These are phyloP conservation scores for Trissolcus japonicus DNA, from an alignment of 2,888 invertebrate genomes.

Conservation along the genomic window DNA sequence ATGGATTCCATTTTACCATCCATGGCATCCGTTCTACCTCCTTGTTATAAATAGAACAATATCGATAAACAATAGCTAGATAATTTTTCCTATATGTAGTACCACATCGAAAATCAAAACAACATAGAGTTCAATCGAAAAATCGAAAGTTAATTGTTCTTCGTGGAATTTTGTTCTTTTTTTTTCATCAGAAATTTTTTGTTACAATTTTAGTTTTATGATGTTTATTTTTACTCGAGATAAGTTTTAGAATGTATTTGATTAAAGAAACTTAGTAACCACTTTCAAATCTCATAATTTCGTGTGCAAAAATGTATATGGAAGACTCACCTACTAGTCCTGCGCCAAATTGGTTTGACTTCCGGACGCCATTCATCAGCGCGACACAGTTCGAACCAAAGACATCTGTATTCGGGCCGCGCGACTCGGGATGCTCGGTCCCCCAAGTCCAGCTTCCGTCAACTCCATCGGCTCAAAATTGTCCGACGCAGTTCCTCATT, in stretches of 20 bases:
- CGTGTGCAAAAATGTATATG: background rate
- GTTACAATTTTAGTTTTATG: too few relatives aligned
- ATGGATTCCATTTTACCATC: background rate
- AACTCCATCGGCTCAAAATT: conserved; percentile 33
- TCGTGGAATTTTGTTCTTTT: too few relatives aligned
- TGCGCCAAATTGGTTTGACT: conserved; percentile 47
- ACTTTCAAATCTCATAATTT: too few relatives aligned
- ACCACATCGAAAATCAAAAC: background rate
- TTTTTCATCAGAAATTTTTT: too few relatives aligned
- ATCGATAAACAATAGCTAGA: conserved; percentile 27
- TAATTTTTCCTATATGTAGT: background rate
- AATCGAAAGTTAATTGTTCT: too few relatives aligned
- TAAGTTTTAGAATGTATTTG: too few relatives aligned
- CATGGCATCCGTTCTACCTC: conserved; percentile 8
- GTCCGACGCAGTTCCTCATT: conserved; percentile 22
- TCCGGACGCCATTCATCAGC: conserved; percentile 33
- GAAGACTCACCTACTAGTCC: background rate
- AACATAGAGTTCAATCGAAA: too few relatives aligned
- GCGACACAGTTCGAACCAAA: conserved; percentile 44
- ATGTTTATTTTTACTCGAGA: too few relatives aligned
- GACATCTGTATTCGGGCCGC: conserved; percentile 53
- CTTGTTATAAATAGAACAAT: conserved; percentile 35
- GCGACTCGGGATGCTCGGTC: conserved; percentile 28
- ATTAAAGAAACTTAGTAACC: too few relatives aligned
- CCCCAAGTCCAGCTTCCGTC: conserved; percentile 7